Percentiles rank a stretch among this genome's conserved stretches.
Conservation (phyloP, 2,113 vertebrate species). For the Willisornis vidua region DNA sequence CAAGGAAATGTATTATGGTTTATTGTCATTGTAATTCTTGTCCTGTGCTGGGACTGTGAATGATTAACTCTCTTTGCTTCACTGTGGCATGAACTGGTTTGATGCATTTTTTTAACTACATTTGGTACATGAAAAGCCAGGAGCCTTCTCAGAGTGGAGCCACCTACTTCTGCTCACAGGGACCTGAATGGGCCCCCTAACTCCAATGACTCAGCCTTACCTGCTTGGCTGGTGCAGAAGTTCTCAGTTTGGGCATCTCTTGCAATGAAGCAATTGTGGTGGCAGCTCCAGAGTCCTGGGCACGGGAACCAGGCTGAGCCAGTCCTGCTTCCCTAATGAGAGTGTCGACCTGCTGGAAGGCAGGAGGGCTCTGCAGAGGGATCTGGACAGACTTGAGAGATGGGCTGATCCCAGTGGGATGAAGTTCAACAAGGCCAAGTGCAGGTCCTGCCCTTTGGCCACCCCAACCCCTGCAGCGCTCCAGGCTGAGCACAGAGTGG, state of each 20-base stretch:
- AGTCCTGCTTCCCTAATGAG: not conserved
- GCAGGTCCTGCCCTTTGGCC: no score
- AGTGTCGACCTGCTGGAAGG: no score
- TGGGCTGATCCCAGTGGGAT: no score
- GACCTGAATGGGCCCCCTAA: not conserved
- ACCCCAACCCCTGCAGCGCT: no score
- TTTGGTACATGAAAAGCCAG: not conserved
- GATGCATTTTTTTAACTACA: not conserved
- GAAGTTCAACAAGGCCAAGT: no score
- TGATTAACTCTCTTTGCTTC: constrained; percentile 6
- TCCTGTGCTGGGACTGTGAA: not conserved
- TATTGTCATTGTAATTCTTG: not conserved
- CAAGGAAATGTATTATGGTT: constrained; percentile 6
- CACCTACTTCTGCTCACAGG: not conserved
- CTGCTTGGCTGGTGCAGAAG: not conserved
- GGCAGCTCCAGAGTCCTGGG: not conserved
- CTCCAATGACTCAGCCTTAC: not conserved
- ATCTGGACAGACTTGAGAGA: no score
- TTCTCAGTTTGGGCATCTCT: not conserved
- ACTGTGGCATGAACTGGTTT: not conserved
- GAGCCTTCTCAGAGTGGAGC: not conserved
- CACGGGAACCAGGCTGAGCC: not conserved
- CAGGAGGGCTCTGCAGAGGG: no score
- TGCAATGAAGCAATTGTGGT: rapidly evolving
- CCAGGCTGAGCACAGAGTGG: no score